Evolutionary conservation across 2,797 vertebrate genomes (phyloP).

Genomic region (Onychomys arenicola): DNA sequence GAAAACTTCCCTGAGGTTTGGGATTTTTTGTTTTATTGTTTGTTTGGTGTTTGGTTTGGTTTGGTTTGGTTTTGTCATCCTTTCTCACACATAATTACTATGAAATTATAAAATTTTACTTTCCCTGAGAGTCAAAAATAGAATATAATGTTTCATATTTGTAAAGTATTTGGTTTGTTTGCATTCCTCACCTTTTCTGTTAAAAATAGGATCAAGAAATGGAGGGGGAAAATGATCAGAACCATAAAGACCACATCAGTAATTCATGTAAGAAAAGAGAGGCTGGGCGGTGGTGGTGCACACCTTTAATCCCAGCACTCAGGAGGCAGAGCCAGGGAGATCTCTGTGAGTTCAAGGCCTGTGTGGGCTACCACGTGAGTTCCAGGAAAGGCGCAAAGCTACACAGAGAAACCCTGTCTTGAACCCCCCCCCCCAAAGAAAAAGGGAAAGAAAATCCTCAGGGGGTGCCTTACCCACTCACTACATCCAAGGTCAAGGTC

Average conservation of each 20-base stretch:
- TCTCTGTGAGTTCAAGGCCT: no score
- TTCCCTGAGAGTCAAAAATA: neutral
- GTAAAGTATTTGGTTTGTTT: no score
- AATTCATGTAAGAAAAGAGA: neutral
- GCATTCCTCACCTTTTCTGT: neutral
- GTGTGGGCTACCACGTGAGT: no score
- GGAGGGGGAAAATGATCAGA: neutral
- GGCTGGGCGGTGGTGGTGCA: no score
- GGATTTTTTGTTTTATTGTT: neutral
- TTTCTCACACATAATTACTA: neutral
- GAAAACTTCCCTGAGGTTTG: neutral
- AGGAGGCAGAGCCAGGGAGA: no score
- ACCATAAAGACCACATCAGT: constrained; percentile 8
- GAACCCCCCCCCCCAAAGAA: no score
- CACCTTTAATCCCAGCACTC: no score
- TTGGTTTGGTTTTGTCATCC: neutral
- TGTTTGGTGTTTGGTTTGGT: neutral
- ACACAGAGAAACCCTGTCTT: no score
- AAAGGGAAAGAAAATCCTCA: neutral
- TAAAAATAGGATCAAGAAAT: neutral
- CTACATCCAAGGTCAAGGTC: neutral
- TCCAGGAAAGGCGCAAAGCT: no score
- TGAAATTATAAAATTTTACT: constrained; percentile 33
- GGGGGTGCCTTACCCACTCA: no score
- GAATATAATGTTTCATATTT: neutral